These are phyloP conservation scores for Leptinotarsa lineolata DNA, from an alignment of 1,140 invertebrate genomes.

Conservation along the genomic window DNA sequence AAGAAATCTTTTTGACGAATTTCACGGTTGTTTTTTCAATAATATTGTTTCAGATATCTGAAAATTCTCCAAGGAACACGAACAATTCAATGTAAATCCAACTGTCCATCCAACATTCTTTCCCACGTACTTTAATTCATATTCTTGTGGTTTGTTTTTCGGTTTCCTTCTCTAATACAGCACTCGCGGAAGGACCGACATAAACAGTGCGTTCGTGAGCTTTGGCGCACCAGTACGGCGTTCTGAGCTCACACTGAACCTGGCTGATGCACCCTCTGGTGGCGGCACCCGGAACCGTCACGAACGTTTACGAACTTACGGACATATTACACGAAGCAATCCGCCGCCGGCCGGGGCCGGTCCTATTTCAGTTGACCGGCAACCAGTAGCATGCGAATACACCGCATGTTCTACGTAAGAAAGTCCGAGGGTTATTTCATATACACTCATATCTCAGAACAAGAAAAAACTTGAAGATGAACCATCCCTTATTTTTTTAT, in stretches of 20 bases:
- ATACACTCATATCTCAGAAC: too few relatives aligned
- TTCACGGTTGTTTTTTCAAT: too few relatives aligned
- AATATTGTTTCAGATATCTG: too few relatives aligned
- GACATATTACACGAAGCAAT: constrained; percentile 31
- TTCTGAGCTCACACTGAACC: constrained; percentile 44
- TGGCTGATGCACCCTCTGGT: constrained; percentile 41
- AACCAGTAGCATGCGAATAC: constrained; percentile 38
- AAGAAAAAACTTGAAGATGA: too few relatives aligned
- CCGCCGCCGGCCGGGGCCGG: constrained; percentile 2
- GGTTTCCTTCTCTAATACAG: constrained; percentile 79
- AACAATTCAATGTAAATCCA: background rate
- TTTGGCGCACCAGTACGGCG: constrained; percentile 41
- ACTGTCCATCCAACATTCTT: background rate
- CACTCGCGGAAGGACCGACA: constrained; percentile 71
- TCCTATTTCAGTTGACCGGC: constrained; percentile 40
- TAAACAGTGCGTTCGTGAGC: constrained; percentile 22
- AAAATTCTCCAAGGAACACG: too few relatives aligned
- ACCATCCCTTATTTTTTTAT: too few relatives aligned
- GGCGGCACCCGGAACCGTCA: constrained; percentile 40
- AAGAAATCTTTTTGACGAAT: too few relatives aligned
- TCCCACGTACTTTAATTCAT: background rate
- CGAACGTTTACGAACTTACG: constrained; percentile 32
- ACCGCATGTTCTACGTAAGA: background rate
- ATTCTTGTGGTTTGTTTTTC: constrained; percentile 61
- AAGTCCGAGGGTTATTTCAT: too few relatives aligned